Conservation (phyloP, 2,113 vertebrate genomes). For the Psammodynastes pulverulentus region DNA sequence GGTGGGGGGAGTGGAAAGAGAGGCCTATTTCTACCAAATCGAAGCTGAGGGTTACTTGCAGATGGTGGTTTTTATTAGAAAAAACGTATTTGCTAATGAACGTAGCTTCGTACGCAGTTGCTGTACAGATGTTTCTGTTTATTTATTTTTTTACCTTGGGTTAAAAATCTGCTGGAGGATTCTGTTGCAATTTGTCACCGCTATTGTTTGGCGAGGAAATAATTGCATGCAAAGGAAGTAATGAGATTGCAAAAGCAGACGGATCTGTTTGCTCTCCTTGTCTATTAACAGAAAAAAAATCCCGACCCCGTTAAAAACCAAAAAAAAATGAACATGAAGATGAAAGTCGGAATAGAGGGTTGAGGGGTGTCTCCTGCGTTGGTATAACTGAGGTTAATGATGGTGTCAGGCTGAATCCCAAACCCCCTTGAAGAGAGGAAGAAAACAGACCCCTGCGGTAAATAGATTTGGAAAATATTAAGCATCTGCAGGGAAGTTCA, state of each 20-base stretch:
- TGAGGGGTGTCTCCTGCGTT: constrained; percentile 13
- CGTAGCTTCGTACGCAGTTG: constrained; percentile 64
- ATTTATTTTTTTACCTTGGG: constrained; percentile 74
- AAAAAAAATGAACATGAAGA: constrained; percentile 28
- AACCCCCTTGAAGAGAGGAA: too few species aligned
- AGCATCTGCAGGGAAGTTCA: not conserved
- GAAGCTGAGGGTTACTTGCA: constrained; percentile 69
- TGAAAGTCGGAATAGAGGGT: not conserved
- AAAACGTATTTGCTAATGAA: constrained; percentile 74
- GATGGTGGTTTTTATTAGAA: constrained; percentile 74
- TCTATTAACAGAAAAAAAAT: constrained; percentile 8
- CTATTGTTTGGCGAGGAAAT: constrained; percentile 64
- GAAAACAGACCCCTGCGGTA: not conserved
- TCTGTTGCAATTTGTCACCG: constrained; percentile 60
- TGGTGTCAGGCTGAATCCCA: not conserved
- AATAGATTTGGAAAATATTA: not conserved
- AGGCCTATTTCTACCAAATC: constrained; percentile 69
- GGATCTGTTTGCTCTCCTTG: constrained; percentile 25
- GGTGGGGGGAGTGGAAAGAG: constrained; percentile 50
- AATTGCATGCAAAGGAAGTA: constrained; percentile 59
- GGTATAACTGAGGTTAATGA: not conserved
- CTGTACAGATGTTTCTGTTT: constrained; percentile 72
- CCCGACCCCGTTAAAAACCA: constrained; percentile 29
- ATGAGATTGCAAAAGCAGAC: constrained; percentile 56
- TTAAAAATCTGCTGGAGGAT: constrained; percentile 66